A percentile compares a stretch with the other conserved stretches of the same genome.
These are phyloP conservation scores for Telmatherina bonti DNA, from an alignment of 2,797 vertebrate species.

Conservation along the genomic window DNA sequence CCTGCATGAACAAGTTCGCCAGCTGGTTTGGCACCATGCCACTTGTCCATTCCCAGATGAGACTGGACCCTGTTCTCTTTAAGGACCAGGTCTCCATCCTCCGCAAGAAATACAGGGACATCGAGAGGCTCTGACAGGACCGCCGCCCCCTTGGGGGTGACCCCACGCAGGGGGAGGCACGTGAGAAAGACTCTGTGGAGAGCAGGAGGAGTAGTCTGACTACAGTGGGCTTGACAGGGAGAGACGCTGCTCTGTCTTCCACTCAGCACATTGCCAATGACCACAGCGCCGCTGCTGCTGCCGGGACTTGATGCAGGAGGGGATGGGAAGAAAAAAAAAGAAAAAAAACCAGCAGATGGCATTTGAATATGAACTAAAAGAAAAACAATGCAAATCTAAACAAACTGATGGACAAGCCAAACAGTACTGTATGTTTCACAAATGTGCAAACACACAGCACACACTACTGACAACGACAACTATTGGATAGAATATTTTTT, in stretches of 20 bases:
- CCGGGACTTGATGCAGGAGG: conserved; percentile 50
- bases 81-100: conserved; percentile 99
- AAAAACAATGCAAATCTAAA: conserved; percentile 46
- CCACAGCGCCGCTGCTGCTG: conserved; percentile 57
- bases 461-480: conserved; percentile 77
- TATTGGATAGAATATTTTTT: conserved; percentile 74
- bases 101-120: conserved; percentile 99
- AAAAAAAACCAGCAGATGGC: conserved; percentile 43
- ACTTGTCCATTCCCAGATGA: conserved; percentile 98
- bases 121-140: conserved; percentile 95
- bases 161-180: conserved; percentile 72
- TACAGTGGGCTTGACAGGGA: conserved; percentile 50
- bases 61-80: conserved; percentile 97
- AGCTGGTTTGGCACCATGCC: conserved; percentile 99
- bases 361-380: conserved; percentile 55
- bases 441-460: conserved; percentile 55
- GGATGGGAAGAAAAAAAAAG: conserved; percentile 21
- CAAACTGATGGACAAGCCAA: conserved; percentile 58
- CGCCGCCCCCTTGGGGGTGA: conserved; percentile 76
- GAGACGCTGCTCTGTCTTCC: conserved; percentile 65
- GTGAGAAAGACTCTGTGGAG: conserved; percentile 69
- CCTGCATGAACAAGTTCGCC: conserved; percentile 99
- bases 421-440: conserved; percentile 57
- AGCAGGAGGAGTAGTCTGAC: conserved; percentile 58
- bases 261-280: conserved; percentile 76